phyloP scores from a whole-genome alignment of 1,140 invertebrate species.

The Diorhabda carinulata region DNA sequence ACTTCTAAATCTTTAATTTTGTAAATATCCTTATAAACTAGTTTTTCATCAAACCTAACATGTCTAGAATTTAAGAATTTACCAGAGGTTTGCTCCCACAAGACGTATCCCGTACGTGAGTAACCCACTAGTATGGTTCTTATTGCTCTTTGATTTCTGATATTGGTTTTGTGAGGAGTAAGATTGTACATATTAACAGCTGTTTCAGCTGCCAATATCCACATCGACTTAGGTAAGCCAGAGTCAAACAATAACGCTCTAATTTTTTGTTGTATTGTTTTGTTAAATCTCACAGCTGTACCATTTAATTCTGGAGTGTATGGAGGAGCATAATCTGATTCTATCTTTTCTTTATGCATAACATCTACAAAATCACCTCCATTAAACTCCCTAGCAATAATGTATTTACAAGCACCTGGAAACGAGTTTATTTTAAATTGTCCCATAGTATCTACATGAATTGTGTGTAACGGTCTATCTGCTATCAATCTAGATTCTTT shows the following conservation, averaged over 20 bases:
- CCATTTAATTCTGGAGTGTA: constrained; percentile 5
- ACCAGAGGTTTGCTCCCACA: constrained; percentile 27
- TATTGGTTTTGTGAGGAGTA: not conserved
- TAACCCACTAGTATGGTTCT: constrained; percentile 27
- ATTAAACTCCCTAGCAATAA: too few species aligned
- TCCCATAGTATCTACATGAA: constrained; percentile 3
- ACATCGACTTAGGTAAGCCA: too few species aligned
- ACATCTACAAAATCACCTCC: too few species aligned
- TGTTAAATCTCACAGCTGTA: not conserved
- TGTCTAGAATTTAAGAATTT: constrained; percentile 25
- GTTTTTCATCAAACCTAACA: constrained; percentile 31
- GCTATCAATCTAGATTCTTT: too few species aligned
- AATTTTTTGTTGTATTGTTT: constrained; percentile 4
- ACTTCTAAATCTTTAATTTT: constrained; percentile 11
- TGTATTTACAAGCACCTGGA: not conserved
- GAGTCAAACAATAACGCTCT: not conserved
- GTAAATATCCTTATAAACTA: constrained; percentile 20
- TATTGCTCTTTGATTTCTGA: constrained; percentile 20
- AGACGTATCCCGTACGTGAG: constrained; percentile 23
- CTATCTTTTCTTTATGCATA: not conserved
- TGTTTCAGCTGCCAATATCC: too few species aligned
- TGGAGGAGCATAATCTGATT: not conserved
- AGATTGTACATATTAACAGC: too few species aligned
- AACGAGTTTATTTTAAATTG: not conserved
- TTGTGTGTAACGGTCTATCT: not conserved